Evolutionary conservation across 2,888 invertebrate species (phyloP).

Genomic region (Athalia circularis): DNA sequence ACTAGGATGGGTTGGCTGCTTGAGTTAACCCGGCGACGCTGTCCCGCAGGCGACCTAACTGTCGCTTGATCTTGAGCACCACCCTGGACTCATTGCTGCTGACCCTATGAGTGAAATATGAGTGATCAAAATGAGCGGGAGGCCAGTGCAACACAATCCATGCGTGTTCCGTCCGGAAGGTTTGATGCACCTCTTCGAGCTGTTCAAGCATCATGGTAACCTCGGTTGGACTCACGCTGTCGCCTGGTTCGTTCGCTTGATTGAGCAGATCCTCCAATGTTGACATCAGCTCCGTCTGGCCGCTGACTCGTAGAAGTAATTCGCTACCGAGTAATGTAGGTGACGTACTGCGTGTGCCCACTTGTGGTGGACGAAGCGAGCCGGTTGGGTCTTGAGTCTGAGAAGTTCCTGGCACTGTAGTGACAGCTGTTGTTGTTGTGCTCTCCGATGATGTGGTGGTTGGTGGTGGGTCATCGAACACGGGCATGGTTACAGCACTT

Average conservation of each 20-base stretch:
- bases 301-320: background rate
- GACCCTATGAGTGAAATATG: conserved; percentile 11
- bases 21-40: background rate
- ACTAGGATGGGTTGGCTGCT: background rate
- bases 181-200: background rate
- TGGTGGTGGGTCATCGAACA: no score
- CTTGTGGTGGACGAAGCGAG: no score
- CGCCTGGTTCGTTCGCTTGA: background rate
- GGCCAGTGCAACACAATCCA: conserved; percentile 7
- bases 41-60: background rate
- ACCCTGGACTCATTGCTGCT: background rate
- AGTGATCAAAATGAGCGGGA: conserved; percentile 21
- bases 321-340: conserved; percentile 1
- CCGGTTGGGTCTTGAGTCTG: background rate
- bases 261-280: conserved; percentile 1
- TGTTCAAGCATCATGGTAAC: conserved; percentile 21
- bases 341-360: background rate
- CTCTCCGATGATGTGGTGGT: no score
- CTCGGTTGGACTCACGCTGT: background rate
- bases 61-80: conserved; percentile 5
- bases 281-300: background rate
- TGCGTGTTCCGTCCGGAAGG: conserved; percentile 6
- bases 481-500: no score
- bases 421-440: background rate
- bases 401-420: background rate